phyloP scores from a whole-genome alignment of 2,113 vertebrate genomes.

The Brienomyrus brachyistius region DNA sequence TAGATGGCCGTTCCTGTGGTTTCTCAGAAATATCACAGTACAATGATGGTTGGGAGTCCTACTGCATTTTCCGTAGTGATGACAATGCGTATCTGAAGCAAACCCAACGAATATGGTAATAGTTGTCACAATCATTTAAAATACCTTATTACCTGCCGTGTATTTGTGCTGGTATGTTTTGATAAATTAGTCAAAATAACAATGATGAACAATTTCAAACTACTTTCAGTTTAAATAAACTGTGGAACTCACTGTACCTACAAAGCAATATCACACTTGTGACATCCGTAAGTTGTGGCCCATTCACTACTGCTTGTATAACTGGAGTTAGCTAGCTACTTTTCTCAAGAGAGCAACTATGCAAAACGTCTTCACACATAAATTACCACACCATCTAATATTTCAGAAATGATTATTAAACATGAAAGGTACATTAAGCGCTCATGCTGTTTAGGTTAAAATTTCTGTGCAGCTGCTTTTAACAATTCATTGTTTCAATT shows the following conservation, averaged over 20 bases:
- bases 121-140: neutral
- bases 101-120: neutral
- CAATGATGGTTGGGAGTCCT: neutral
- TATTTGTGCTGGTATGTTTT: neutral
- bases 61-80: neutral
- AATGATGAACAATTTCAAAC: neutral
- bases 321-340: neutral
- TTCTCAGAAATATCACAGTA: neutral
- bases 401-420: neutral
- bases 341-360: neutral
- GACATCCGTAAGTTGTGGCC: neutral
- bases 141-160: neutral
- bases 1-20: neutral
- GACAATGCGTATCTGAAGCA: neutral
- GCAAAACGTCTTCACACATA: neutral
- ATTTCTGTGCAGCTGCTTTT: neutral
- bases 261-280: neutral
- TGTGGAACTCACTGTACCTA: neutral
- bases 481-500: neutral
- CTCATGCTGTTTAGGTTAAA: neutral
- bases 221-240: no score
- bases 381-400: neutral
- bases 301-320: neutral
- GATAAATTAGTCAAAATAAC: neutral
- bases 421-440: neutral